Conservation (phyloP, 2,113 vertebrate genomes). For the Vimba vimba region DNA sequence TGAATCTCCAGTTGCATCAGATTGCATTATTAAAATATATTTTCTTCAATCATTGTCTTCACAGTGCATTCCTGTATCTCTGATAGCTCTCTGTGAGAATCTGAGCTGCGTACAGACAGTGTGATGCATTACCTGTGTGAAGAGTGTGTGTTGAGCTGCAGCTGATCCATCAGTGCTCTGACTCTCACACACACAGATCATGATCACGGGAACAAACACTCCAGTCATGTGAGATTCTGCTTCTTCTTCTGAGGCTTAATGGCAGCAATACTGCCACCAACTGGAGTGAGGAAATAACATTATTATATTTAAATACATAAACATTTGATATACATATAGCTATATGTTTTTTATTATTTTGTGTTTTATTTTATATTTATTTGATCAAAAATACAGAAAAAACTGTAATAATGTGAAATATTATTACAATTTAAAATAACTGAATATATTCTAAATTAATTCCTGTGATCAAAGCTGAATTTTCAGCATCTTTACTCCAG, state of each 20-base stretch:
- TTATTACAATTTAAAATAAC: no score
- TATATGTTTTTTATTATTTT: no score
- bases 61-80: background rate
- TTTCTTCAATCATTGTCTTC: background rate
- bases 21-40: background rate
- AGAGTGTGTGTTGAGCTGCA: constrained; percentile 81
- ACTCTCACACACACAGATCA: background rate
- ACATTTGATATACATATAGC: no score
- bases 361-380: no score
- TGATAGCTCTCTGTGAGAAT: background rate
- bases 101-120: no score
- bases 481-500: background rate
- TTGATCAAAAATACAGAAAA: no score
- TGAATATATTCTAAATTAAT: no score
- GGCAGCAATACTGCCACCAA: constrained; percentile 2
- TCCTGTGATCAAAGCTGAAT: background rate
- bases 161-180: constrained; percentile 83
- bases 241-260: background rate
- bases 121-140: constrained; percentile 77
- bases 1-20: background rate
- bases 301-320: no score
- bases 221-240: constrained; percentile 87
- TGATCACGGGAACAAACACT: constrained; percentile 96
- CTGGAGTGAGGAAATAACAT: background rate
- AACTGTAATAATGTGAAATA: no score